These are phyloP conservation scores for Amblyornis subalaris DNA, from an alignment of 2,113 vertebrate genomes.

Conservation along the genomic window DNA sequence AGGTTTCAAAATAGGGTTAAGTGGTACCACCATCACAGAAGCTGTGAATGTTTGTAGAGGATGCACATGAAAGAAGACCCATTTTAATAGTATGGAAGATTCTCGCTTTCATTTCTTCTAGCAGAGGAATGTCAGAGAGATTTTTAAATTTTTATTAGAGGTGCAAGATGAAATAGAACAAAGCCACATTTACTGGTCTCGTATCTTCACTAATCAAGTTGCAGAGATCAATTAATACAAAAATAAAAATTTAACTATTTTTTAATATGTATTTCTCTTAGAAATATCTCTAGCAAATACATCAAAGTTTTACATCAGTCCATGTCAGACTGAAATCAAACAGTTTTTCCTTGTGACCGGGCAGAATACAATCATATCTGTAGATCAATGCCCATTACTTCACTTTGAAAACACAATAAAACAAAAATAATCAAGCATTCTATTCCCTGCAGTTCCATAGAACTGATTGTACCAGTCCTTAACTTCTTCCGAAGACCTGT, in stretches of 20 bases:
- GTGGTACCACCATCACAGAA: constrained; percentile 43
- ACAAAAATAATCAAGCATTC: constrained; percentile 32
- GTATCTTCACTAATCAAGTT: constrained; percentile 23
- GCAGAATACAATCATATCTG: constrained; percentile 25
- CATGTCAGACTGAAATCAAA: constrained; percentile 24
- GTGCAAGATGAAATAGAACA: constrained; percentile 46
- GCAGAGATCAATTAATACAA: constrained; percentile 39
- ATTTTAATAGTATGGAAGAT: constrained; percentile 40
- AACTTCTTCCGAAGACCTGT: neutral
- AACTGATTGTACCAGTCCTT: neutral
- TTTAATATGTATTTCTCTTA: constrained; percentile 32
- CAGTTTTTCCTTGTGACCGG: neutral
- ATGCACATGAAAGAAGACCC: constrained; percentile 52
- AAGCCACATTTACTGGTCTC: constrained; percentile 29
- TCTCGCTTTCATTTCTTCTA: constrained; percentile 52
- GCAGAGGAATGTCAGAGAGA: constrained; percentile 2
- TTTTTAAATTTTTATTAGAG: constrained; percentile 44
- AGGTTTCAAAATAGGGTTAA: constrained; percentile 61
- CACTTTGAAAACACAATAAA: constrained; percentile 38
- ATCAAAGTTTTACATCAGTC: constrained; percentile 28
- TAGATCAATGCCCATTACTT: constrained; percentile 31
- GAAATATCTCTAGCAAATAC: constrained; percentile 35
- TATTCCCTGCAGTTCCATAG: neutral
- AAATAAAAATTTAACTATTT: constrained; percentile 54
- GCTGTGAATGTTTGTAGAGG: constrained; percentile 54